These are phyloP conservation scores for Nephrotoma guestfalica DNA, from an alignment of 2,888 invertebrate species.

Conservation along the genomic window DNA sequence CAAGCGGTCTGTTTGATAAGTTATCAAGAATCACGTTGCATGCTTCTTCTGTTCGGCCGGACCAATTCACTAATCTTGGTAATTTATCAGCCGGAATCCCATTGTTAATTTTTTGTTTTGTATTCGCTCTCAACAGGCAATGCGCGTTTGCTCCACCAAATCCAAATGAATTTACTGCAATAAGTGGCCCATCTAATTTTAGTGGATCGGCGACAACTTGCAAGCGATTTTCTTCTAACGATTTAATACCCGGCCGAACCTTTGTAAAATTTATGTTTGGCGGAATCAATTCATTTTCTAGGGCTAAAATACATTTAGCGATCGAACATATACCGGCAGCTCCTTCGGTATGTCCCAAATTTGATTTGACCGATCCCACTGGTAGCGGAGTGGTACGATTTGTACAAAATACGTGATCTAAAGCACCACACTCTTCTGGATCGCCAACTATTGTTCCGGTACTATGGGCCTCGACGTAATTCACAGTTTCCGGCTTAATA, in stretches of 20 bases:
- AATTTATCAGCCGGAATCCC: conserved; percentile 47
- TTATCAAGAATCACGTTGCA: conserved; percentile 49
- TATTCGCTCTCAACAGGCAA: conserved; percentile 20
- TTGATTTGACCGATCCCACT: conserved; percentile 88
- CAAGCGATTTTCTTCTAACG: conserved; percentile 45
- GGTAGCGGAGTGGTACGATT: conserved; percentile 59
- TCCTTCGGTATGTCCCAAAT: conserved; percentile 86
- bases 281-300: conserved; percentile 65
- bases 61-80: conserved; percentile 56
- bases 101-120: conserved; percentile 33
- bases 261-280: conserved; percentile 69
- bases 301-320: conserved; percentile 66
- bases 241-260: conserved; percentile 44
- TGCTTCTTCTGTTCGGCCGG: conserved; percentile 68
- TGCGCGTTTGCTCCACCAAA: conserved; percentile 79
- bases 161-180: conserved; percentile 83
- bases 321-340: conserved; percentile 70
- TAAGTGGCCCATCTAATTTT: conserved; percentile 56
- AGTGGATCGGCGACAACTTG: conserved; percentile 58
- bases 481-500: conserved; percentile 51
- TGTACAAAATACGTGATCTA: conserved; percentile 64
- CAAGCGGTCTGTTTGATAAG: conserved; percentile 43
- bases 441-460: conserved; percentile 77
- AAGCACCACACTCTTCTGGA: conserved; percentile 76
- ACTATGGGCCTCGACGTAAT: conserved; percentile 78